These are phyloP conservation scores for Mycogona germanica DNA, from an alignment of 2,888 invertebrate genomes.

Conservation along the genomic window DNA sequence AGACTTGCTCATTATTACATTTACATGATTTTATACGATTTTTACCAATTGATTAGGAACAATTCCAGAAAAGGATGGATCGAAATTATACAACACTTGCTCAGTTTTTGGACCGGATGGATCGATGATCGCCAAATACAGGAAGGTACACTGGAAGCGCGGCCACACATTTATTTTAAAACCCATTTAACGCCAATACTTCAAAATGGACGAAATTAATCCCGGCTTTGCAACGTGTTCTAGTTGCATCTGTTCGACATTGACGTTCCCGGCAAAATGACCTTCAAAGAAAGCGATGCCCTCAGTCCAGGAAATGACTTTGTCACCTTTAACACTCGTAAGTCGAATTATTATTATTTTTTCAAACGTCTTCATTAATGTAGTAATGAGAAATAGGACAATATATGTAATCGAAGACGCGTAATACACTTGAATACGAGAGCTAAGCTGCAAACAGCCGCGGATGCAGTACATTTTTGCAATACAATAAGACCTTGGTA, in stretches of 20 bases:
- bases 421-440: too few species aligned
- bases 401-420: too few species aligned
- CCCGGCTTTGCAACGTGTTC: slow-evolving; percentile 22
- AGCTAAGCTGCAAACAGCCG: too few species aligned
- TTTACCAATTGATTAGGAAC: slow-evolving; percentile 43
- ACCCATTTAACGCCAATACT: not conserved
- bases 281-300: slow-evolving; percentile 81
- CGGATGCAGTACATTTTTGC: too few species aligned
- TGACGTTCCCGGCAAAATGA: slow-evolving; percentile 83
- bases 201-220: not conserved
- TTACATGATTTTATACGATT: too few species aligned
- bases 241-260: slow-evolving; percentile 93
- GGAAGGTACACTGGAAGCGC: slow-evolving; percentile 52
- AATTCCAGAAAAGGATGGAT: slow-evolving; percentile 61
- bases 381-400: too few species aligned
- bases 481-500: too few species aligned
- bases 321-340: slow-evolving; percentile 54
- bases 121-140: slow-evolving; percentile 59
- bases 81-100: slow-evolving; percentile 70
- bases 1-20: not conserved
- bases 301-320: slow-evolving; percentile 60
- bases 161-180: not conserved
- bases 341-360: too few species aligned
- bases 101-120: slow-evolving; percentile 73
- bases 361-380: too few species aligned